Base-by-base conservation (phyloP, 2,888 invertebrate genomes). In the Synanthedon myopaeformis region DNA sequence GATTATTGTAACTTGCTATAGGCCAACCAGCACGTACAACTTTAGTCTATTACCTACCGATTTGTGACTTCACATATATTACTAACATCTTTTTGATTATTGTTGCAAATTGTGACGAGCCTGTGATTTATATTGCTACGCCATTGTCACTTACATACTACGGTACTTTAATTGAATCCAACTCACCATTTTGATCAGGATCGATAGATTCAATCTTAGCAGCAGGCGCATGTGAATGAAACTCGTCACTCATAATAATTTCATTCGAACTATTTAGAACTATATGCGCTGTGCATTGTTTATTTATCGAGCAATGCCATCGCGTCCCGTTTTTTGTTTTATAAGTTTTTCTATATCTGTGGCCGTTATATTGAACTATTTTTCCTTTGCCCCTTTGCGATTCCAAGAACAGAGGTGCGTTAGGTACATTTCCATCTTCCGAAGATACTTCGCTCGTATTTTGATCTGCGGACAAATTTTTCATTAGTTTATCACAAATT, bases 251-350 rank as follows among this genome's bases (percentile, higher is more conserved):
- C 64, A 73, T 70, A 4, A 76, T 62, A 19, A 85, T 79, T 61
- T 82, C 82, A 57, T 81, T 70, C 3, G 70, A 56, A 42, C 76
- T 69, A 55, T 74, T 82, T 35, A 83, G 58, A 55, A 69, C 76
- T 8, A 86, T 57, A 55, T 67, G 79, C 0, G 80, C 82, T 0
- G 62, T 49, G 57, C 86, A 86, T 6, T 67, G 58, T 56, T 76
- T 82, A 42, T 69, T 66, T 2, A 63, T 56, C 0, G 78, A 74
- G 55, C 86, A 86, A 6, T 61, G 67, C 84, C 85, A 86, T 6
- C 78, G 67, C 0, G 65, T 64, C 0, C 83, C 84, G 19, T 64
- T 58, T 56, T 69, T 80, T 1, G 73, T 65, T 52, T 59, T 72
- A 54, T 81, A 78, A 1, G 67, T 66, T 57, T 74, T 81, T 52